Percentiles rank a stretch among this genome's conserved stretches.
Conservation (phyloP, 2,113 vertebrate genomes). For the Dendrocopos noguchii region DNA sequence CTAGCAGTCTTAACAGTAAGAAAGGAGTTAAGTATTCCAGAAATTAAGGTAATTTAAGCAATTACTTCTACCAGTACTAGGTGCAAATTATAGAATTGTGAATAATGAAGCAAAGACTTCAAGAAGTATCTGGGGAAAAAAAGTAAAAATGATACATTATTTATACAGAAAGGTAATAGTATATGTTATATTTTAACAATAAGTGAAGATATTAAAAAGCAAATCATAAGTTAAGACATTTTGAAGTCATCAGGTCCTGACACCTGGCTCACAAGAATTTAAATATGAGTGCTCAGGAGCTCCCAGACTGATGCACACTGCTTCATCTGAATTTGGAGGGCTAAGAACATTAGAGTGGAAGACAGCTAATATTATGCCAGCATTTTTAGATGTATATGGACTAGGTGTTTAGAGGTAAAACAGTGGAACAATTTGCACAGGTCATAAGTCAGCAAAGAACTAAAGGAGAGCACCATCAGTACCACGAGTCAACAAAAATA, state of each 20-base stretch:
- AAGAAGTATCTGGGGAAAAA: neutral
- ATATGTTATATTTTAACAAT: neutral
- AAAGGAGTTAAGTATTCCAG: neutral
- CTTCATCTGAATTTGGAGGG: neutral
- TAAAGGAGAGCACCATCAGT: neutral
- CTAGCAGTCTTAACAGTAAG: neutral
- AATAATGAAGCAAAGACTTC: neutral
- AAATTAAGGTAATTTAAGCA: neutral
- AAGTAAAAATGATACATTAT: neutral
- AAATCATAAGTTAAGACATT: neutral
- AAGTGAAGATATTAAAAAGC: neutral
- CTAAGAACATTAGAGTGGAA: neutral
- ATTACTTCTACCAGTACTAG: neutral
- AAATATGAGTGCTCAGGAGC: neutral
- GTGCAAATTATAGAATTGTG: neutral
- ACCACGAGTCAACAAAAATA: neutral
- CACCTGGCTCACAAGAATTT: neutral
- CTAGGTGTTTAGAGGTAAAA: neutral
- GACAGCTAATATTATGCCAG: neutral
- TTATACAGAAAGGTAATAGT: neutral
- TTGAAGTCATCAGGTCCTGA: neutral
- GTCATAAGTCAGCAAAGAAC: neutral
- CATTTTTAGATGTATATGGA: neutral
- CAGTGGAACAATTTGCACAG: neutral
- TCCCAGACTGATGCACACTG: accelerated